phyloP scores from a whole-genome alignment of 2,888 invertebrate genomes.

The Synanthedon formicaeformis region DNA sequence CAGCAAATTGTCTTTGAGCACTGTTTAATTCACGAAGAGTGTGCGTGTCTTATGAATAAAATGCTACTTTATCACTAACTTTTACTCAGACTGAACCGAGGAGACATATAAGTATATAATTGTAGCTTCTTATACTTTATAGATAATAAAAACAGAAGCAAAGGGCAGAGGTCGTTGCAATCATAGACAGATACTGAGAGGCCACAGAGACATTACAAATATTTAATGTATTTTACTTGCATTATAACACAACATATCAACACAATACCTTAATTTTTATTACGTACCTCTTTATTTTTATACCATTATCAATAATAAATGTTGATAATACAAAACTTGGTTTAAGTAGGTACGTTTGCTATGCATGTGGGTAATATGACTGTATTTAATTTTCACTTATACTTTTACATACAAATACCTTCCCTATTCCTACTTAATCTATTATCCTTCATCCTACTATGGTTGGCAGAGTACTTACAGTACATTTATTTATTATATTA shows the following conservation, averaged over 20 bases:
- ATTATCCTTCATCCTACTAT: no score
- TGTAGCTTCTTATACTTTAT: constrained; percentile 57
- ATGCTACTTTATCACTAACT: constrained; percentile 16
- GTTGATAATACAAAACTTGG: no score
- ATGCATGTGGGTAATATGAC: no score
- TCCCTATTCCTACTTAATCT: no score
- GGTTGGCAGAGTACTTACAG: no score
- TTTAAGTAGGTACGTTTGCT: no score
- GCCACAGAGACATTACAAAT: constrained; percentile 47
- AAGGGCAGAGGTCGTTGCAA: constrained; percentile 59
- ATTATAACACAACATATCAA: constrained; percentile 6
- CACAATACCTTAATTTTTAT: not conserved
- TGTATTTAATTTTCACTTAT: no score
- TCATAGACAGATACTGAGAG: constrained; percentile 51
- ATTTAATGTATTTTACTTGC: constrained; percentile 15
- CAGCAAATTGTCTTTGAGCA: not conserved
- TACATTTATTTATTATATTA: no score
- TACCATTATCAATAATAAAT: no score
- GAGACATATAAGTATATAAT: constrained; percentile 42
- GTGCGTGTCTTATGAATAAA: constrained; percentile 3
- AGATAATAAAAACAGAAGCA: constrained; percentile 45
- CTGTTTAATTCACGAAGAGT: not conserved
- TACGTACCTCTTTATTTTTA: no score
- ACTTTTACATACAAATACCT: no score
- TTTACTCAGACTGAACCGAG: constrained; percentile 8